A percentile compares a stretch with the other conserved stretches of the same genome.
Conservation (phyloP, 2,797 vertebrate genomes). For the Sebastes variabilis region DNA sequence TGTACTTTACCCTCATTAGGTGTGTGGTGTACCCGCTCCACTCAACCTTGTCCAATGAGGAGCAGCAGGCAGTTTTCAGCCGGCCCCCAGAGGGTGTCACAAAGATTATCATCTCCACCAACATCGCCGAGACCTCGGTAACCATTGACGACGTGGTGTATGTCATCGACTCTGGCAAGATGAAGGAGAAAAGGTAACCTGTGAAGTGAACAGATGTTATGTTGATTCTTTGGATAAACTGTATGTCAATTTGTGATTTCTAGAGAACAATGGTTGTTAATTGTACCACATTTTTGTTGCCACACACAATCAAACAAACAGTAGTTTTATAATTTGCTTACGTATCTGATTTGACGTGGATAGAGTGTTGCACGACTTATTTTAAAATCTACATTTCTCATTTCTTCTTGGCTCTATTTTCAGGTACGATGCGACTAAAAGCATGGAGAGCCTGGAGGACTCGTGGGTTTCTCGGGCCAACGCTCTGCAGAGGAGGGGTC, state of each 20-base stretch:
- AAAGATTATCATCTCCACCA: constrained; percentile 98
- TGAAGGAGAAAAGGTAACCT: constrained; percentile 96
- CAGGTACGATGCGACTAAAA: constrained; percentile 94
- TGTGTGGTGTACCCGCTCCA: constrained; percentile 95
- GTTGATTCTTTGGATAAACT: neutral
- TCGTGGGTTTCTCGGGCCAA: constrained; percentile 94
- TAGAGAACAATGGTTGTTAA: neutral
- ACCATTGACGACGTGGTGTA: constrained; percentile 98
- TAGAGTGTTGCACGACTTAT: neutral
- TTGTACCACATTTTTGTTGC: neutral
- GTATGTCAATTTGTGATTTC: neutral
- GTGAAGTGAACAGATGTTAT: neutral
- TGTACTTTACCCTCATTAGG: constrained; percentile 66
- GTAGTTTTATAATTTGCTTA: neutral
- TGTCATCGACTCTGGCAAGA: constrained; percentile 96
- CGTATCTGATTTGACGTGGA: neutral
- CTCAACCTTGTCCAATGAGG: constrained; percentile 94
- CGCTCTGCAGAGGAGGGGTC: constrained; percentile 92
- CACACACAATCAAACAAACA: neutral
- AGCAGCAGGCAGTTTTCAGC: constrained; percentile 94
- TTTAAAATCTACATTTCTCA: neutral
- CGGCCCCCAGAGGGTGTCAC: constrained; percentile 88
- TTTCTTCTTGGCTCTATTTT: neutral
- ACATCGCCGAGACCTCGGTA: constrained; percentile 97
- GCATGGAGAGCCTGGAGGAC: constrained; percentile 99